Conservation (phyloP, 35 echinoderm and acorn worm genomes). For the Apostichopus parvimensis region DNA sequence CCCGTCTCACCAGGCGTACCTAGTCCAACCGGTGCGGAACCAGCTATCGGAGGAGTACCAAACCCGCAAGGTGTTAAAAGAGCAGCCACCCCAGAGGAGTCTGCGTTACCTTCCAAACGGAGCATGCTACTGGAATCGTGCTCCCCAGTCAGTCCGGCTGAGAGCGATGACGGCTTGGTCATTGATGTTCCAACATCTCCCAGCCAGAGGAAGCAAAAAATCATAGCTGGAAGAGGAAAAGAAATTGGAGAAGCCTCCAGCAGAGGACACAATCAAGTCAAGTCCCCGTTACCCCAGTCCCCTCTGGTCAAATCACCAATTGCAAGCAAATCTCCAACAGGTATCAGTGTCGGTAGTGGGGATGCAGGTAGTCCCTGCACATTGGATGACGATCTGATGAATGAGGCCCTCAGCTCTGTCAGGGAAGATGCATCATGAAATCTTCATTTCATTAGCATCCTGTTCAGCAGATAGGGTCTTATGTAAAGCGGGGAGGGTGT, state of each 20-base stretch:
- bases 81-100: slow-evolving; percentile 73
- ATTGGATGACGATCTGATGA: slow-evolving; percentile 98
- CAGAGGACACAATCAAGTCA: slow-evolving; percentile 1
- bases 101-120: slow-evolving; percentile 34
- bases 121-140: slow-evolving; percentile 44
- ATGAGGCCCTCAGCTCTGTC: slow-evolving; percentile 76
- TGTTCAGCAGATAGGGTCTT: too few relatives aligned
- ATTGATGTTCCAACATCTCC: slow-evolving; percentile 79
- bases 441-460: not conserved
- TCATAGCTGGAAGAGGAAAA: not conserved
- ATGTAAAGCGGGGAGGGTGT: too few relatives aligned
- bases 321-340: slow-evolving; percentile 46
- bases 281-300: slow-evolving; percentile 76
- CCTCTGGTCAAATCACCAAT: slow-evolving; percentile 78
- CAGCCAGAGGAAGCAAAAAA: slow-evolving; percentile 28
- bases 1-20: slow-evolving; percentile 70
- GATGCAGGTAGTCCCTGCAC: slow-evolving; percentile 77
- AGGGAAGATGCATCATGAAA: slow-evolving; percentile 29
- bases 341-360: slow-evolving; percentile 38
- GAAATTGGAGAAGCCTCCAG: not conserved
- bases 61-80: slow-evolving; percentile 59
- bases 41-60: slow-evolving; percentile 44
- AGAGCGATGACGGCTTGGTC: slow-evolving; percentile 75
- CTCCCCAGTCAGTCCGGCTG: slow-evolving; percentile 67
- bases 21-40: slow-evolving; percentile 53